These are phyloP conservation scores for Anas platyrhynchos DNA, from an alignment of 2,113 vertebrate genomes.

Conservation along the genomic window DNA sequence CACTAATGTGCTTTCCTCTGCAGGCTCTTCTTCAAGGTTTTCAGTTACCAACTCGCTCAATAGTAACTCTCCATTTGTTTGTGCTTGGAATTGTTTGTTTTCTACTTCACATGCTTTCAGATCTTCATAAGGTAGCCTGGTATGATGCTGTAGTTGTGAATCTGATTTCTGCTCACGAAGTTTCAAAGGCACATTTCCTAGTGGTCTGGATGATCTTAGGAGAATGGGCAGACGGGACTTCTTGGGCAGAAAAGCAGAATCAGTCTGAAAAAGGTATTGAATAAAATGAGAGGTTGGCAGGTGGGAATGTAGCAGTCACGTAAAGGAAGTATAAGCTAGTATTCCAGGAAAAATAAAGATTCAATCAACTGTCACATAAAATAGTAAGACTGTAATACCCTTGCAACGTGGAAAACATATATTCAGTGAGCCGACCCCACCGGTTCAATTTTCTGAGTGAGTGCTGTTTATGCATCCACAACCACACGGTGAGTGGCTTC, in stretches of 20 bases:
- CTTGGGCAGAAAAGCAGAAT: neutral
- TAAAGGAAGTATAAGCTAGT: neutral
- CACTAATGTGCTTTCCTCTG: neutral
- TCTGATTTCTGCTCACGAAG: neutral
- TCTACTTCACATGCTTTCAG: slow-evolving; percentile 68
- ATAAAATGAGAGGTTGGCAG: neutral
- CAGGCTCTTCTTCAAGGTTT: neutral
- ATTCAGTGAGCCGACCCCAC: neutral
- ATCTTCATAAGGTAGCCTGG: slow-evolving; percentile 64
- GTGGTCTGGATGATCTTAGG: slow-evolving; percentile 64
- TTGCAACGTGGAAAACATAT: neutral
- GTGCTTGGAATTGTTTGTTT: slow-evolving; percentile 61
- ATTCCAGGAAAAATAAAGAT: neutral
- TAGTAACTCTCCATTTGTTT: slow-evolving; percentile 66
- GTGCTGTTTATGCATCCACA: neutral
- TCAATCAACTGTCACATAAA: neutral
- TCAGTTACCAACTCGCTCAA: slow-evolving; percentile 20
- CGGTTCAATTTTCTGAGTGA: neutral
- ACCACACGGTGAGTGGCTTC: neutral
- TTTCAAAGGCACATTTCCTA: neutral
- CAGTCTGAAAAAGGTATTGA: slow-evolving; percentile 67
- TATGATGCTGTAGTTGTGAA: slow-evolving; percentile 4
- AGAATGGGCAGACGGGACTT: slow-evolving; percentile 87
- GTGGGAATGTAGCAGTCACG: accelerated
- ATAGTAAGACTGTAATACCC: neutral